Base-by-base conservation (phyloP, 2,888 invertebrate genomes). In the Cataglyphis albicans region DNA sequence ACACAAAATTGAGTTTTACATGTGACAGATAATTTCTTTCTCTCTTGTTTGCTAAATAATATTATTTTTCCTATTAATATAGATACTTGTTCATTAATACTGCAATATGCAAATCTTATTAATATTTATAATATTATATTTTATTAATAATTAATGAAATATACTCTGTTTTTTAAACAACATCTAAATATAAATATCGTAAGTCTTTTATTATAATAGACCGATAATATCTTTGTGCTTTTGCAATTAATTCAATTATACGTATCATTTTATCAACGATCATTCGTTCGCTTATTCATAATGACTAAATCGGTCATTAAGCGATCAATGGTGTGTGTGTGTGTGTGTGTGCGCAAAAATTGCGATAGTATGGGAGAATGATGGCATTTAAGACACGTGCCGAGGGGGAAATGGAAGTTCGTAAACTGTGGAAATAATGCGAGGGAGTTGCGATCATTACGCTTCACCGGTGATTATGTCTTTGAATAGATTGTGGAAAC, bases 361-460 rank as follows among this genome's bases (percentile, higher is more conserved):
- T 41, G 52, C 21, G 25, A 35, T 70, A 78, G 70, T 25, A 21
- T 41, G 57, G 38, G 65, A 35, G 25, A 59, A 35, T 25, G 67
- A 74, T 57, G 64, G 76, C 67, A 81, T 85, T 87, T 81, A 12
- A 73, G 32, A 68, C 48, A 15, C n/a, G 64, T 57, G 74, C 81
- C 81, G 48, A 12, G 81, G 55, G 55, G 61, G 61, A 72, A 83
- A 64, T 67, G 52, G 41, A 41, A 88, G 80, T 82, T 84, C 63
- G 63, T 64, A 80, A 64, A 73, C 52, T 59, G 85, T 81, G 70
- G 73, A 78, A 83, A 73, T 83, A 83, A 83, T 52, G 78, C 63
- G 63, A 68, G 68, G 55, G 68, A 55, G 74, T 76, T 78, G 68
- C 64, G 12, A 63, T 72, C 41, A 48, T 1, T 65, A 48, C 61